Evolutionary conservation across 2,888 invertebrate genomes (phyloP).

Genomic region (Yponomeuta cagnagella): DNA sequence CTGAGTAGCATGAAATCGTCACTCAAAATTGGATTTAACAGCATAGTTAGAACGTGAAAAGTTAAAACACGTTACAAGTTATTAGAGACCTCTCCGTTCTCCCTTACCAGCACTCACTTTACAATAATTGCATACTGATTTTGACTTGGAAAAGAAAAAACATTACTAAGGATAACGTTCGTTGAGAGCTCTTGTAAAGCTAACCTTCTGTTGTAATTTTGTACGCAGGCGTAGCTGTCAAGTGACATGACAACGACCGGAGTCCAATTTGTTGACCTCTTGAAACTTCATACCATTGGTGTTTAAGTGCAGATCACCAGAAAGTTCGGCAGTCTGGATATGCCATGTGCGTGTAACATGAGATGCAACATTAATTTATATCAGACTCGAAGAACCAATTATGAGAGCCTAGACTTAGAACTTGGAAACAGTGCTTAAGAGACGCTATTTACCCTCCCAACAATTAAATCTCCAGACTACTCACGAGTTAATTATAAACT

Average conservation of each 20-base stretch:
- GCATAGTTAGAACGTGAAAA: no score
- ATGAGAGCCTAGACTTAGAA: background rate
- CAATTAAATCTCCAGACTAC: background rate
- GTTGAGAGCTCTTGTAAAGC: no score
- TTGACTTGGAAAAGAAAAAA: no score
- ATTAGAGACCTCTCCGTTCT: no score
- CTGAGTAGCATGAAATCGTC: no score
- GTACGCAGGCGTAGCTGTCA: background rate
- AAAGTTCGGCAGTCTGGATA: background rate
- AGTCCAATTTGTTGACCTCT: background rate
- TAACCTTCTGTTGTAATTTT: background rate
- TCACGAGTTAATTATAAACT: background rate
- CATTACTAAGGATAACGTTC: no score
- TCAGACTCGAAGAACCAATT: background rate
- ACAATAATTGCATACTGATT: no score
- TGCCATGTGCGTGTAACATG: background rate
- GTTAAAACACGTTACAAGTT: no score
- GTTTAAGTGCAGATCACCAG: background rate
- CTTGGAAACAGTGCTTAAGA: no score
- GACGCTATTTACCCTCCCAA: no score
- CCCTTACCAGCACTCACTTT: no score
- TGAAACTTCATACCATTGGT: background rate
- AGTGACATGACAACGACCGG: background rate
- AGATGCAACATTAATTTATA: constrained; percentile 3
- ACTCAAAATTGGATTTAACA: no score